Conservation (phyloP, 1,140 invertebrate genomes). For the Steinernema feltiae region DNA sequence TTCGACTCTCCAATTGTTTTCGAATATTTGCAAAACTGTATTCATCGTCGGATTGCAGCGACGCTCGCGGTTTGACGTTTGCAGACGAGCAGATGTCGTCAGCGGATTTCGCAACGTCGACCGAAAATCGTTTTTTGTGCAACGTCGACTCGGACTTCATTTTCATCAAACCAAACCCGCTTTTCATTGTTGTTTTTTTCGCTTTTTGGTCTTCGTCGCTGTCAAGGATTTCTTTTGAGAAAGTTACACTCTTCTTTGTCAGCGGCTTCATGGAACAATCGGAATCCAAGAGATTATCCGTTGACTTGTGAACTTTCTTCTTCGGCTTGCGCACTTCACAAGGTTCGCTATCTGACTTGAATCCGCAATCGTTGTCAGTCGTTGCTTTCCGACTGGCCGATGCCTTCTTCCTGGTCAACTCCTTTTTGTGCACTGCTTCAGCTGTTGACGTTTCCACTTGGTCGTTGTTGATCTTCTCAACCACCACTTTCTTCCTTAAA, state of each 20-base stretch:
- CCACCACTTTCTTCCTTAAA: not conserved
- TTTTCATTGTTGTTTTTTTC: not conserved
- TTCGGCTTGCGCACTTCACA: not conserved
- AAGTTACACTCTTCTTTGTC: not conserved
- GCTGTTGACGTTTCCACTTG: not conserved
- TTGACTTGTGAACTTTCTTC: not conserved
- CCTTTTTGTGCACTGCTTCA: not conserved
- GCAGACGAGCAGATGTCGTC: conserved; percentile 5
- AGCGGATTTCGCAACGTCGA: not conserved
- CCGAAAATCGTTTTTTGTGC: conserved; percentile 14
- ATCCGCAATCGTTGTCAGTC: not conserved
- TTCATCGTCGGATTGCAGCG: not conserved
- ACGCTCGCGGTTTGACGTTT: not conserved
- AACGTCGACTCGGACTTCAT: not conserved
- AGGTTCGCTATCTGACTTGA: not conserved
- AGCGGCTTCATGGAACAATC: not conserved
- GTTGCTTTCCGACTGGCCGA: not conserved
- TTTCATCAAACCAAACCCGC: not conserved
- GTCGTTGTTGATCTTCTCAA: not conserved
- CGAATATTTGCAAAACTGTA: conserved; percentile 13
- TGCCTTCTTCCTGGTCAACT: not conserved
- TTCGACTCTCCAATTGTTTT: conserved; percentile 12
- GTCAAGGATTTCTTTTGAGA: not conserved
- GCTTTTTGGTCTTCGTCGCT: not conserved
- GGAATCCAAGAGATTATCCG: not conserved